Evolutionary conservation across 2,797 vertebrate species (phyloP).

Genomic region (Nannoperca australis): DNA sequence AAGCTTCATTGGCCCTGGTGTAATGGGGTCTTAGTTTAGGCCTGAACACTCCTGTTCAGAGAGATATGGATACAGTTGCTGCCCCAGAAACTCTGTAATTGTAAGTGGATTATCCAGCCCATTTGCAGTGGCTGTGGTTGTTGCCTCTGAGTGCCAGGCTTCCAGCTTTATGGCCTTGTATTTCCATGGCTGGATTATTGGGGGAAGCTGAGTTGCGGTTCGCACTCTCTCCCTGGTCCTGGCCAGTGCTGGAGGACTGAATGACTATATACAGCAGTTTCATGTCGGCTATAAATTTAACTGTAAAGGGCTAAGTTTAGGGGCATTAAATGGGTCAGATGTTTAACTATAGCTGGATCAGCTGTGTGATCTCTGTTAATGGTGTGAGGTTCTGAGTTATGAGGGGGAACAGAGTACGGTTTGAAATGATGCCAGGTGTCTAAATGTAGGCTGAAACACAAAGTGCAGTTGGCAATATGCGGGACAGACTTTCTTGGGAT

Average conservation of each 20-base stretch:
- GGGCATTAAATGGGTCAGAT: constrained; percentile 77
- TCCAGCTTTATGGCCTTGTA: constrained; percentile 79
- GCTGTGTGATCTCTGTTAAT: constrained; percentile 72
- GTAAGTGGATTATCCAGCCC: constrained; percentile 79
- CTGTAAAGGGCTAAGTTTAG: constrained; percentile 72
- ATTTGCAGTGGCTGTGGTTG: constrained; percentile 81
- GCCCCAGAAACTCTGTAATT: constrained; percentile 62
- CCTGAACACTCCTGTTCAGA: constrained; percentile 21
- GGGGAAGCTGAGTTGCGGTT: constrained; percentile 69
- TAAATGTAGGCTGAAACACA: constrained; percentile 30
- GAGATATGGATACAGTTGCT: constrained; percentile 35
- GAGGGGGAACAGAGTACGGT: constrained; percentile 40
- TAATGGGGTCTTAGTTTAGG: constrained; percentile 27
- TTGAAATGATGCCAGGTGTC: constrained; percentile 70
- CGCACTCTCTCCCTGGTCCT: constrained; percentile 44
- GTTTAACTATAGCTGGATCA: constrained; percentile 77
- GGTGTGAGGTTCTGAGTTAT: constrained; percentile 65
- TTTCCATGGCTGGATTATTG: constrained; percentile 76
- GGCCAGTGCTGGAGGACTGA: constrained; percentile 47
- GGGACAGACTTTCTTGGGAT: constrained; percentile 12
- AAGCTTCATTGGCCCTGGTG: neutral
- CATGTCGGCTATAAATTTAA: constrained; percentile 76
- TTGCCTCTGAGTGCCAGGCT: constrained; percentile 73
- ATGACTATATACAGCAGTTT: constrained; percentile 68
- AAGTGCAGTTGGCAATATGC: constrained; percentile 18